Evolutionary conservation across 2,888 invertebrate genomes (phyloP).

Genomic region (Drosophila imparisetae): DNA sequence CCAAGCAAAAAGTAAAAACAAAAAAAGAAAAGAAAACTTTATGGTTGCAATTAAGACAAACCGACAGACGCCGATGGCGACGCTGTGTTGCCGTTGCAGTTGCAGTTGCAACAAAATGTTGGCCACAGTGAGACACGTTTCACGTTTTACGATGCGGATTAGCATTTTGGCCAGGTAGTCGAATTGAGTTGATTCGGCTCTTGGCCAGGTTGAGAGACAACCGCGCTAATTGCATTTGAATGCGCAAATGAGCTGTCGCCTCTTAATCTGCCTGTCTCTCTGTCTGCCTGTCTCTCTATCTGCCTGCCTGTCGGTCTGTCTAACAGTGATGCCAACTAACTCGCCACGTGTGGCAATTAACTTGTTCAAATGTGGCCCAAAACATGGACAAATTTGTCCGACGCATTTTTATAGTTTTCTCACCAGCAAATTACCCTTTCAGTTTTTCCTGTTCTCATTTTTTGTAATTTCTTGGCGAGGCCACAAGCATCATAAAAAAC

Average conservation of each 20-base stretch:
- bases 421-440: constrained; percentile 17
- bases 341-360: constrained; percentile 54
- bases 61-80: neutral
- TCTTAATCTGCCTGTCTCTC: neutral
- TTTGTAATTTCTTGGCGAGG: constrained; percentile 3
- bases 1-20: constrained; percentile 3
- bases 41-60: constrained; percentile 46
- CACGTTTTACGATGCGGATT: constrained; percentile 41
- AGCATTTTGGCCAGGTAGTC: constrained; percentile 38
- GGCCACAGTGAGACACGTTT: constrained; percentile 17
- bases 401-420: constrained; percentile 6
- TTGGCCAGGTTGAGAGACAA: constrained; percentile 12
- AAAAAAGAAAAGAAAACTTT: neutral
- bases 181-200: neutral
- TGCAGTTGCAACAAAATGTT: constrained; percentile 23
- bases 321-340: constrained; percentile 24
- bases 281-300: neutral
- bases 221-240: constrained; percentile 60
- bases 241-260: constrained; percentile 54
- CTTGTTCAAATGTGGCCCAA: constrained; percentile 21
- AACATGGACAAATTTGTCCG: constrained; percentile 9
- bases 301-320: neutral
- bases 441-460: neutral
- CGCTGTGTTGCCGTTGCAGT: constrained; percentile 5
- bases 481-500: constrained; percentile 29